These are phyloP conservation scores for Etheostoma nigrum DNA, from an alignment of 2,797 vertebrate genomes.

Conservation along the genomic window DNA sequence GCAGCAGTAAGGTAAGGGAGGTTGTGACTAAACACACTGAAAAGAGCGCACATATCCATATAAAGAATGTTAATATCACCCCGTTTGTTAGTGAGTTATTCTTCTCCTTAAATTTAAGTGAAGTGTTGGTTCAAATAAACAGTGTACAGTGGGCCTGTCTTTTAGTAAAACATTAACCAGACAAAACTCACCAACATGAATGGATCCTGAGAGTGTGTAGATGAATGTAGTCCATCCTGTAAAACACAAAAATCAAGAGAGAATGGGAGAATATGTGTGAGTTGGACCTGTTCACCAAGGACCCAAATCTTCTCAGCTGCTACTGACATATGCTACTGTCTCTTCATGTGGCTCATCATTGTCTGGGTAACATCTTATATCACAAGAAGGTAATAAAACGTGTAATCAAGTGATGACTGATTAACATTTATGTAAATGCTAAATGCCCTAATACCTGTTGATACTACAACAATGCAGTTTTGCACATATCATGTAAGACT, in stretches of 20 bases:
- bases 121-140: background rate
- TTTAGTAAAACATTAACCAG: background rate
- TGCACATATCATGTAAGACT: no score
- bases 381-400: no score
- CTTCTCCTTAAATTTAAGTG: background rate
- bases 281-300: no score
- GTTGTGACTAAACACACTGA: slow-evolving; percentile 20
- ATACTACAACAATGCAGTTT: no score
- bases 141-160: background rate
- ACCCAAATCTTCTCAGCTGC: no score
- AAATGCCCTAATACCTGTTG: no score
- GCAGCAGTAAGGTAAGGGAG: slow-evolving; percentile 12
- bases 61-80: background rate
- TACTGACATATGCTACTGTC: no score
- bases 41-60: slow-evolving; percentile 23
- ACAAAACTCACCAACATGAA: slow-evolving; percentile 81
- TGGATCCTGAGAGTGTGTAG: slow-evolving; percentile 82
- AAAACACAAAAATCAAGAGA: slow-evolving; percentile 29
- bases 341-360: no score
- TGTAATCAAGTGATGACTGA: no score
- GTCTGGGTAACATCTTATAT: no score
- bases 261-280: no score
- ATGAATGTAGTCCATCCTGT: slow-evolving; percentile 87
- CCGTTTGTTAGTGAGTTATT: background rate
- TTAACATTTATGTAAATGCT: no score